These are phyloP conservation scores for Trididemnum nubilum DNA, from an alignment of 23 tunicate species.

Conservation along the genomic window DNA sequence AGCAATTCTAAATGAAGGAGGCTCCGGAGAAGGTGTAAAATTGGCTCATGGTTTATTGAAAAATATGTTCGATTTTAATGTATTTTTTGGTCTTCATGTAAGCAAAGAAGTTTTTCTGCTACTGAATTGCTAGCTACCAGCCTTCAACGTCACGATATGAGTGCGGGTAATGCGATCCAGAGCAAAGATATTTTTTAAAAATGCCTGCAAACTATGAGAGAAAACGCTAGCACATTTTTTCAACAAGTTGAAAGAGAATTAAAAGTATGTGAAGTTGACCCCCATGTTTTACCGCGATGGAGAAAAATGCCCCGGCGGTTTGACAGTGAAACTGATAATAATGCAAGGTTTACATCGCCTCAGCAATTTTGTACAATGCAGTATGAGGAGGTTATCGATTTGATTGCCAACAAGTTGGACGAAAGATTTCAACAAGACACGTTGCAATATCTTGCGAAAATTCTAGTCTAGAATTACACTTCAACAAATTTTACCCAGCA, in stretches of 20 bases:
- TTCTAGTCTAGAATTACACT: no score
- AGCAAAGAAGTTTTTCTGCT: slow-evolving; percentile 13
- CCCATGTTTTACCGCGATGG: slow-evolving; percentile 24
- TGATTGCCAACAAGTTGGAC: no score
- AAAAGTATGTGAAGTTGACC: not conserved
- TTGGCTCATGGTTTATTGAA: not conserved
- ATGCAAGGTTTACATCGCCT: slow-evolving; percentile 9
- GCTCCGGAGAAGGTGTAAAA: not conserved
- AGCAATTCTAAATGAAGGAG: not conserved
- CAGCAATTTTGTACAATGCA: not conserved
- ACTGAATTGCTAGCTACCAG: slow-evolving; percentile 14
- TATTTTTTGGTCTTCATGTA: not conserved
- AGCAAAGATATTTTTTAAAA: not conserved
- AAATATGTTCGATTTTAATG: not conserved
- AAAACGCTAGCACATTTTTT: not conserved
- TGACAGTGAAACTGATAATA: not conserved
- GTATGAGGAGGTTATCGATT: no score
- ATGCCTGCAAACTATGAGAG: slow-evolving; percentile 7
- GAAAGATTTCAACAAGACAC: no score
- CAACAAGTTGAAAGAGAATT: not conserved
- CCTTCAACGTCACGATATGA: no score
- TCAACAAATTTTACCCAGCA: no score
- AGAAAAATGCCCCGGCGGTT: not conserved
- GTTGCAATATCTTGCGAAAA: no score
- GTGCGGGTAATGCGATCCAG: not conserved